Percentiles rank a stretch among this genome's conserved stretches.
Evolutionary conservation across 2,797 vertebrate species (phyloP).

Genomic region (Limnodromus scolopaceus): DNA sequence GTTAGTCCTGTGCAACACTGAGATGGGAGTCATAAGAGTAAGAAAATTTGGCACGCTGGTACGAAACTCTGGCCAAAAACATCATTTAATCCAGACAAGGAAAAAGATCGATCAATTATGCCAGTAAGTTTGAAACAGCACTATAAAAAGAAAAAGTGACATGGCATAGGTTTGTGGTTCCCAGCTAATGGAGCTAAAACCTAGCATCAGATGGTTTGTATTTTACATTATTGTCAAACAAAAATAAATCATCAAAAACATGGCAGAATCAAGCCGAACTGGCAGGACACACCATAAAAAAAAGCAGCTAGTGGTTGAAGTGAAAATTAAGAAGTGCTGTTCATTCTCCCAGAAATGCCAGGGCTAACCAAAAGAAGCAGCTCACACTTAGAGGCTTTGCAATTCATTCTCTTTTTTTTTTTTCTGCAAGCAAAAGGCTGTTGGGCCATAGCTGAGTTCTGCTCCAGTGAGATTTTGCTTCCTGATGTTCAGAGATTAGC

Average conservation of each 20-base stretch:
- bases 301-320: slow-evolving; percentile 41
- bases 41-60: slow-evolving; percentile 41
- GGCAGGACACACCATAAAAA: slow-evolving; percentile 50
- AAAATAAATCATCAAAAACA: slow-evolving; percentile 74
- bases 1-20: background rate
- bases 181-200: slow-evolving; percentile 46
- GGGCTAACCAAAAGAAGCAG: slow-evolving; percentile 54
- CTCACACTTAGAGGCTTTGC: background rate
- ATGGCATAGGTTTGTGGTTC: slow-evolving; percentile 36
- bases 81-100: slow-evolving; percentile 68
- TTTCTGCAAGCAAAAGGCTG: background rate
- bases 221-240: slow-evolving; percentile 63
- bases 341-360: slow-evolving; percentile 48
- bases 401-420: background rate
- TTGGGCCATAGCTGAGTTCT: background rate
- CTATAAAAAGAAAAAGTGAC: slow-evolving; percentile 63
- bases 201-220: slow-evolving; percentile 38
- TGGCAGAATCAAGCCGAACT: slow-evolving; percentile 61
- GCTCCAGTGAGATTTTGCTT: background rate
- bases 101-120: slow-evolving; percentile 58
- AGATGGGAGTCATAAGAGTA: slow-evolving; percentile 52
- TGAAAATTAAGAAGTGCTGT: slow-evolving; percentile 61
- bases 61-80: slow-evolving; percentile 46
- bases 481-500: slow-evolving; percentile 28
- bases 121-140: slow-evolving; percentile 61